Evolutionary conservation across 2,113 vertebrate species (phyloP).

Genomic region (Trichechus manatus): DNA sequence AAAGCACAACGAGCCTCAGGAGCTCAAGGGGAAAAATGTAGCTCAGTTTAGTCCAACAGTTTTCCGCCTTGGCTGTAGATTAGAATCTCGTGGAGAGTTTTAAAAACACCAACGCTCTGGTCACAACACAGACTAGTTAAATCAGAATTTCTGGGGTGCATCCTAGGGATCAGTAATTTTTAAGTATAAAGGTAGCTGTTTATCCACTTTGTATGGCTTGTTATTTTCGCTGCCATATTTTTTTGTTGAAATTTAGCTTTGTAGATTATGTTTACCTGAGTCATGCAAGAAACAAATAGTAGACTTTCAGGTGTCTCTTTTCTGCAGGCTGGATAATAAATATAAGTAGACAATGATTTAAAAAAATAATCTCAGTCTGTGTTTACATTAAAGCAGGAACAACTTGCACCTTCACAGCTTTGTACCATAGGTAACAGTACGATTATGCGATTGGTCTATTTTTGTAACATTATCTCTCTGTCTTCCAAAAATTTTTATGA

Average conservation of each 20-base stretch:
- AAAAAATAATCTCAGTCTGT: not conserved
- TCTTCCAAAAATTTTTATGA: conserved; percentile 29
- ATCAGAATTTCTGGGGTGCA: not conserved
- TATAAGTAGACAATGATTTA: not conserved
- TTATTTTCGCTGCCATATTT: not conserved
- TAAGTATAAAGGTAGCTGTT: not conserved
- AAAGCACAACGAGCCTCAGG: not conserved
- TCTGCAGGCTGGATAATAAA: not conserved
- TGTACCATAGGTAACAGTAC: not conserved
- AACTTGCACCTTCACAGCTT: not conserved
- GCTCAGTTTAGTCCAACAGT: not conserved
- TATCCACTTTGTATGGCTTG: not conserved
- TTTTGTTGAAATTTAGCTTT: not conserved
- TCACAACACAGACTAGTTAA: not conserved
- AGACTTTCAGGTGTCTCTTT: not conserved
- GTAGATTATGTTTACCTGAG: not conserved
- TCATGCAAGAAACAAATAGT: not conserved
- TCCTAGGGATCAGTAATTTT: not conserved
- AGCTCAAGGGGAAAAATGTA: not conserved
- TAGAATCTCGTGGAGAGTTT: not conserved
- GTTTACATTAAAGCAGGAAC: conserved; percentile 3
- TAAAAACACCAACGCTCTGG: not conserved
- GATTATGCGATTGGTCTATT: not conserved
- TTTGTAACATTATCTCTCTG: not conserved
- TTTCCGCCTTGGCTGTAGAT: not conserved